Percentiles rank a stretch among this genome's conserved stretches.
phyloP scores from a whole-genome alignment of 1,140 invertebrate species.

The Spodoptera litura region DNA sequence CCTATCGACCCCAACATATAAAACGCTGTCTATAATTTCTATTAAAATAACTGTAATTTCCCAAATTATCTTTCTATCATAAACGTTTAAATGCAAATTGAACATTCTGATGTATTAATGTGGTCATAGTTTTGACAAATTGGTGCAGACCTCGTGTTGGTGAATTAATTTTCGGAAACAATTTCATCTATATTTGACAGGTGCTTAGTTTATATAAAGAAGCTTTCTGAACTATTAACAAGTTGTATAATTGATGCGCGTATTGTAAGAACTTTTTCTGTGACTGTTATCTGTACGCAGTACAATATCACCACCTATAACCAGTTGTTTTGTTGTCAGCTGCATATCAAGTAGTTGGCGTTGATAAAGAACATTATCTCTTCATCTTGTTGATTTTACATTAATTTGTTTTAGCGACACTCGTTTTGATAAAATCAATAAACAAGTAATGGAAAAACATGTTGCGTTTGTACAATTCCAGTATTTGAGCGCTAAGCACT shows the following conservation, averaged over 20 bases:
- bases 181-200: conserved; percentile 54
- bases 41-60: conserved; percentile 80
- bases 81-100: conserved; percentile 82
- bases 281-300: not conserved
- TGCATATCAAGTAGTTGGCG: conserved; percentile 7
- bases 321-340: conserved; percentile 20
- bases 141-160: conserved; percentile 56
- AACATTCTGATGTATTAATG: conserved; percentile 74
- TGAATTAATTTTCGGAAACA: conserved; percentile 66
- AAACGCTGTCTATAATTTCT: conserved; percentile 74
- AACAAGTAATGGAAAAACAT: conserved; percentile 26
- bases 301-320: too few species aligned
- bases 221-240: not conserved
- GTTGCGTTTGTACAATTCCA: conserved; percentile 21
- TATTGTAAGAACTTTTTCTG: not conserved
- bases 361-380: conserved; percentile 28
- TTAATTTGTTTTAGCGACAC: conserved; percentile 33
- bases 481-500: conserved; percentile 12
- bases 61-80: conserved; percentile 73
- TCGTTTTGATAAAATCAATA: conserved; percentile 26
- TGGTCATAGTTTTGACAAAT: conserved; percentile 78
- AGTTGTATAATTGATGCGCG: not conserved
- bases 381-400: conserved; percentile 40
- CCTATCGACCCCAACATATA: conserved; percentile 68
- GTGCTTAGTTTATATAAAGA: conserved; percentile 39